A percentile compares a stretch with the other conserved stretches of the same genome.
Evolutionary conservation across 2,113 vertebrate genomes (phyloP).

Genomic region (Crotalus viridis): DNA sequence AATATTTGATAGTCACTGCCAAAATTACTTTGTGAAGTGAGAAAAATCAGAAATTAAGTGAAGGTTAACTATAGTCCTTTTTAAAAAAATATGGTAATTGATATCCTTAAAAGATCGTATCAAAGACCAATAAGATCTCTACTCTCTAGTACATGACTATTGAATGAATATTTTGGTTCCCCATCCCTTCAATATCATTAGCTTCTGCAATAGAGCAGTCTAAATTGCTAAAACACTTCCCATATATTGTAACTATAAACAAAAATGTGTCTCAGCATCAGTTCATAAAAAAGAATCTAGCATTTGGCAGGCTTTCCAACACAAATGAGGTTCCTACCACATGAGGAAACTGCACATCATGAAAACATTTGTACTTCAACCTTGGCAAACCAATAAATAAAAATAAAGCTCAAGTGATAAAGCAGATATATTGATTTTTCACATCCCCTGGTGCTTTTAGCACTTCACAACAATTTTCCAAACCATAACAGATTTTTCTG

Average conservation of each 20-base stretch:
- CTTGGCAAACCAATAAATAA: constrained; percentile 5
- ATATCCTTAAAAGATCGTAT: not conserved
- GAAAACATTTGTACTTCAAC: not conserved
- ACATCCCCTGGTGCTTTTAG: not conserved
- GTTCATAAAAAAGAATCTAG: not conserved
- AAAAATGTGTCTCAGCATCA: not conserved
- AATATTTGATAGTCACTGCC: not conserved
- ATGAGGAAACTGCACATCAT: not conserved
- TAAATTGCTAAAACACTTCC: not conserved
- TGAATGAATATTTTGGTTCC: not conserved
- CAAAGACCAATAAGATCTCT: not conserved
- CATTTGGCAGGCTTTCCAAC: not conserved
- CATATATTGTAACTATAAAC: not conserved
- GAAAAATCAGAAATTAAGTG: not conserved
- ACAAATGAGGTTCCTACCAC: not conserved
- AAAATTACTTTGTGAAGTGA: not conserved
- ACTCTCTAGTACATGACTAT: not conserved
- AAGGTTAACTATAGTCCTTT: no score
- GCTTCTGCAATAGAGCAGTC: not conserved
- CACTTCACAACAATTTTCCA: not conserved
- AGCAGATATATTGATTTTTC: not conserved
- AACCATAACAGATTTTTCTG: not conserved
- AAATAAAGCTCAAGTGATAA: constrained; percentile 1
- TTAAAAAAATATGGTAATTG: not conserved
- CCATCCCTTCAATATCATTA: not conserved